Percentiles rank a stretch among this genome's conserved stretches.
Conservation (phyloP, 2,797 vertebrate species). For the Silurus lanzhouensis region DNA sequence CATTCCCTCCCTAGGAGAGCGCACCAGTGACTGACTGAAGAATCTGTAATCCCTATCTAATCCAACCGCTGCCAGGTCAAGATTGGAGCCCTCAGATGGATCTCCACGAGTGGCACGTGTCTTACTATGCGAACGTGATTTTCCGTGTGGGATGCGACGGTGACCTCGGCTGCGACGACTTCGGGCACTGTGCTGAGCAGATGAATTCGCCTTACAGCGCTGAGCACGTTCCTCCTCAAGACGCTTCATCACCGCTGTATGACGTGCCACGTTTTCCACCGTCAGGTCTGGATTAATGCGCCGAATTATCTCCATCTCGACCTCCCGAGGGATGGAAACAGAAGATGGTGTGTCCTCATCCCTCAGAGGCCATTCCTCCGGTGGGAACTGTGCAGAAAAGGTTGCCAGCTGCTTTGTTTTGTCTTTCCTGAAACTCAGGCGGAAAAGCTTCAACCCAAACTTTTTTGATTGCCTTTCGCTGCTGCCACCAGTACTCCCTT, state of each 20-base stretch:
- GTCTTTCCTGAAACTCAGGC: conserved; percentile 98
- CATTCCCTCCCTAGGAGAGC: conserved; percentile 92
- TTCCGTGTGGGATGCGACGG: conserved; percentile 88
- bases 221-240: conserved; percentile 96
- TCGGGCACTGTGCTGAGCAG: conserved; percentile 91
- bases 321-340: conserved; percentile 90
- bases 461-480: conserved; percentile 95
- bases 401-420: conserved; percentile 96
- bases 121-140: conserved; percentile 97
- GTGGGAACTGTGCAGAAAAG: conserved; percentile 98
- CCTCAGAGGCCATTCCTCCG: conserved; percentile 96
- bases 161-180: conserved; percentile 93
- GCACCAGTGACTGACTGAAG: conserved; percentile 89
- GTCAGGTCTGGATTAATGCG: conserved; percentile 98
- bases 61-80: conserved; percentile 81
- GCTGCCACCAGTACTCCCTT: conserved; percentile 70
- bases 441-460: conserved; percentile 95
- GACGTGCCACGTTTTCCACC: conserved; percentile 96
- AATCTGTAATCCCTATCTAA: conserved; percentile 92
- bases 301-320: conserved; percentile 98
- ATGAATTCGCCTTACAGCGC: conserved; percentile 89
- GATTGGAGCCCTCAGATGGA: conserved; percentile 91
- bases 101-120: conserved; percentile 91
- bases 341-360: conserved; percentile 91
- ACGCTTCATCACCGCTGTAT: conserved; percentile 99